Conservation (phyloP, 2,113 vertebrate genomes). For the Pygoscelis antarcticus region DNA sequence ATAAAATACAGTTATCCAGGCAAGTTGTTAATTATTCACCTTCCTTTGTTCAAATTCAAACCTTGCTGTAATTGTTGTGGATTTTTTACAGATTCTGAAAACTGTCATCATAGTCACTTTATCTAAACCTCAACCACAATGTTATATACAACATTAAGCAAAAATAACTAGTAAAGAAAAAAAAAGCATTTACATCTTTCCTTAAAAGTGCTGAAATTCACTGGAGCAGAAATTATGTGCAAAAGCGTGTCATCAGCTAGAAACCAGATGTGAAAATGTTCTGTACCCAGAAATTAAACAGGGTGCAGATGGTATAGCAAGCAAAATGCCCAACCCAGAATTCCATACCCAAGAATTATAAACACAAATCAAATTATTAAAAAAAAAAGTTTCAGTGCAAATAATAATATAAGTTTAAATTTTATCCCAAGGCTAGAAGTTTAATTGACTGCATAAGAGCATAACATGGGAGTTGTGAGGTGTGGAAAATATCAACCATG, state of each 20-base stretch:
- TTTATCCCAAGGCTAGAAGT: neutral
- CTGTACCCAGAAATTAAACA: neutral
- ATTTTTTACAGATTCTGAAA: neutral
- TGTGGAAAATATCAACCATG: neutral
- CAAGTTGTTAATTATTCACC: neutral
- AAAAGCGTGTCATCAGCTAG: constrained; percentile 49
- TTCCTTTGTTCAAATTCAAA: neutral
- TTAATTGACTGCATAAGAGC: neutral
- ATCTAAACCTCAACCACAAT: neutral
- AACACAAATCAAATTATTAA: constrained; percentile 25
- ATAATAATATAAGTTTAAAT: constrained; percentile 16
- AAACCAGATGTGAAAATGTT: constrained; percentile 53
- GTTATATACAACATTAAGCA: constrained; percentile 24
- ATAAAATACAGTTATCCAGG: neutral
- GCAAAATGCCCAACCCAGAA: neutral
- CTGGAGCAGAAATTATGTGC: constrained; percentile 53
- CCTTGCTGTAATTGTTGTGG: neutral
- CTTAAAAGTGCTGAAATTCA: constrained; percentile 61
- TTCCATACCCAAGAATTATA: neutral
- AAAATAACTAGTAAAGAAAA: constrained; percentile 46
- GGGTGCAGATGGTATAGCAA: constrained; percentile 50
- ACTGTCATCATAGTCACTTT: neutral
- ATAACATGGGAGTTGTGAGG: neutral
- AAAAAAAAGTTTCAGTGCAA: neutral
- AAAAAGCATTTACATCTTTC: constrained; percentile 23